Base-by-base conservation (phyloP, 2,113 vertebrate species). In the Sciurus niger region DNA sequence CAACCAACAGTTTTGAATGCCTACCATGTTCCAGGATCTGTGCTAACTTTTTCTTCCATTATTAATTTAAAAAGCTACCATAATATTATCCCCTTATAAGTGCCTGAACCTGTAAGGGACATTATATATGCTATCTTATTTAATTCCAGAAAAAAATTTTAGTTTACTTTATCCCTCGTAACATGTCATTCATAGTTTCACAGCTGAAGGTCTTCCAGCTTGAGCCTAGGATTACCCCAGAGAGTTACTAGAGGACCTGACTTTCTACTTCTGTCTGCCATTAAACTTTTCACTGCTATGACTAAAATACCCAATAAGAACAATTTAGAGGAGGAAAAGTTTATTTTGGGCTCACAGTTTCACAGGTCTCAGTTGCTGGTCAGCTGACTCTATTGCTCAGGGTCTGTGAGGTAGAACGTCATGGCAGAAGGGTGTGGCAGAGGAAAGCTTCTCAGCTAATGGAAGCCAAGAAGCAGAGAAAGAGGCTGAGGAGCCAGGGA, bases 31-130 rank as follows among this genome's bases (percentile, higher is more conserved):
- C 82, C 11, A 32, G 46, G 40, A 34, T 30, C 40, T 7, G 14
- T 24, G 43, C 65, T 53, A 17, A 84, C 9, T 11, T 53, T 97
- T 92, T 32, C 48, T 48, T 95, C 43, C 13, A 30, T 92, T 85
- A 30, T 30, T 51, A 77, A 37, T 74, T 89, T 60, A 40, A 68
- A 24, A 67, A 74, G 34, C 30, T 43, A 13, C 34, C 40, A 18
- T 85, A 37, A 18, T 82, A 20, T 14, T 43, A n/a, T 18, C 20
- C 63, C 9, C 4, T 43, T 67, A 17, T 17, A 86, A 92, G 78
- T 67, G 60, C 37, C 55, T 37, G 12, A 12, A 24, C 86, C 46
- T 30, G 65, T 92, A 43, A 28, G 9, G n/a, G 53, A 30, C 25
- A 80, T 67, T 82, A 25, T 48, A 72, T 74, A 78, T 84, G 65